Evolutionary conservation across 2,888 invertebrate species (phyloP).

Genomic region (Aethes cnicana): DNA sequence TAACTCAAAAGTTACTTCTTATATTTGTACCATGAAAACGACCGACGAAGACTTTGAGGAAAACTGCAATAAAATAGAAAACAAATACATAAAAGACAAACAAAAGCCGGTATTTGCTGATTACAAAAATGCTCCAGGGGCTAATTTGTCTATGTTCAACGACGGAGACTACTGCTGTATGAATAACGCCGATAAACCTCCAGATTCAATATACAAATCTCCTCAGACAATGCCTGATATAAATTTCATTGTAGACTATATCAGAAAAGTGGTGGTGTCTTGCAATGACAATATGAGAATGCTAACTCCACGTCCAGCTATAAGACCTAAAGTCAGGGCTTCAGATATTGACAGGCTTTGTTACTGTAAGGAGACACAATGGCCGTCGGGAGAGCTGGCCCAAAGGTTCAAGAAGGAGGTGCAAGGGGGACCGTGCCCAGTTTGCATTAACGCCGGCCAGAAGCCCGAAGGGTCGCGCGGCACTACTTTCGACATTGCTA

Average conservation of each 20-base stretch:
- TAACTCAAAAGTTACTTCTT: slow-evolving; percentile 71
- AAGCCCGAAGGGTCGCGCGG: slow-evolving; percentile 39
- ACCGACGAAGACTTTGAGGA: slow-evolving; percentile 63
- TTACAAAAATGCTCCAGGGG: slow-evolving; percentile 68
- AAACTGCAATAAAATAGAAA: slow-evolving; percentile 64
- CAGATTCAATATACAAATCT: slow-evolving; percentile 61
- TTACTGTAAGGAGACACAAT: slow-evolving; percentile 65
- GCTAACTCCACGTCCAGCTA: slow-evolving; percentile 68
- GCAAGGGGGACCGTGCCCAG: slow-evolving; percentile 59
- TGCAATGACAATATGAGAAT: slow-evolving; percentile 77
- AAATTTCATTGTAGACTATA: slow-evolving; percentile 68
- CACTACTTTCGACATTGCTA: slow-evolving; percentile 63
- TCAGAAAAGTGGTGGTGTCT: slow-evolving; percentile 68
- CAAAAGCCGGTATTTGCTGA: slow-evolving; percentile 59
- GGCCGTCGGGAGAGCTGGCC: slow-evolving; percentile 66
- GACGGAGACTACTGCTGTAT: slow-evolving; percentile 71
- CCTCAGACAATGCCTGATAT: slow-evolving; percentile 70
- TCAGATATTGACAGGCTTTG: slow-evolving; percentile 72
- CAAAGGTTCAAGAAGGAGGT: slow-evolving; percentile 62
- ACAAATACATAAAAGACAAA: slow-evolving; percentile 54
- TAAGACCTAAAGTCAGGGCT: slow-evolving; percentile 66
- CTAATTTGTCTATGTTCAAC: slow-evolving; percentile 63
- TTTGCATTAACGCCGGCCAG: slow-evolving; percentile 58
- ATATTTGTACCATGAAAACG: slow-evolving; percentile 71
- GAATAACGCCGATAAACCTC: slow-evolving; percentile 66